Base-by-base conservation (phyloP, 2,113 vertebrate genomes). In the Camelus bactrianus region DNA sequence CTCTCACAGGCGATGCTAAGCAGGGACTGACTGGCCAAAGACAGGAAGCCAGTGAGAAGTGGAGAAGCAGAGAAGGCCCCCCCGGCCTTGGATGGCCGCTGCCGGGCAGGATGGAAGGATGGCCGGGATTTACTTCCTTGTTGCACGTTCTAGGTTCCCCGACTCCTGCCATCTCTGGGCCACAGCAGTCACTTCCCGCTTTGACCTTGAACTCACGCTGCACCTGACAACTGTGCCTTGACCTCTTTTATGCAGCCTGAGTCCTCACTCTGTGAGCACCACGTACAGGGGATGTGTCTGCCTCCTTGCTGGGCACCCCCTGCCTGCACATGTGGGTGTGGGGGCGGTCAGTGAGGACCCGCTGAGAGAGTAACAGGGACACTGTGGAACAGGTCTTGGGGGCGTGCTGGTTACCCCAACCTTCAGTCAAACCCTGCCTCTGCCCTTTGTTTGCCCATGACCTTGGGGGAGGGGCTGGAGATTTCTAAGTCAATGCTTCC, bases 131-230 rank as follows among this genome's bases (percentile, higher is more conserved):
- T 22, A 32, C 28, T 10, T 80, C 48, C 35, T 24, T 2, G 8
- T 8, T 56, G 12, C 13, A 0, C 38, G n/a, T 1, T 15, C 8
- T 6, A 8, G 35, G 5, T 30, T 8, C 58, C 17, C 48, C 0
- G 5, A 50, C 48, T 52, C 56, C 42, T 8, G 30, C 56, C 14
- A 8, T 24, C 35, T 32, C 75, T 56, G 88, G 75, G 48, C 14
- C 60, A 24, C 1, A 13, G 1, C 1, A 0, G 2, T 38, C 12
- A 24, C 17, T 24, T 46, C 35, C 19, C 52, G 13, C n/a, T 52
- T 24, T 3, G 32, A 14, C 20, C 38, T 89, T 62, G 86, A 75
- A 28, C 54, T n/a, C 56, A 35, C 3, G n/a, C 30, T 46, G 13
- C 42, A 7, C 0, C 13, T 48, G 54, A 46, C 38, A 38, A 26